phyloP scores from a whole-genome alignment of 2,888 invertebrate species.

The Ditula angustiorana region DNA sequence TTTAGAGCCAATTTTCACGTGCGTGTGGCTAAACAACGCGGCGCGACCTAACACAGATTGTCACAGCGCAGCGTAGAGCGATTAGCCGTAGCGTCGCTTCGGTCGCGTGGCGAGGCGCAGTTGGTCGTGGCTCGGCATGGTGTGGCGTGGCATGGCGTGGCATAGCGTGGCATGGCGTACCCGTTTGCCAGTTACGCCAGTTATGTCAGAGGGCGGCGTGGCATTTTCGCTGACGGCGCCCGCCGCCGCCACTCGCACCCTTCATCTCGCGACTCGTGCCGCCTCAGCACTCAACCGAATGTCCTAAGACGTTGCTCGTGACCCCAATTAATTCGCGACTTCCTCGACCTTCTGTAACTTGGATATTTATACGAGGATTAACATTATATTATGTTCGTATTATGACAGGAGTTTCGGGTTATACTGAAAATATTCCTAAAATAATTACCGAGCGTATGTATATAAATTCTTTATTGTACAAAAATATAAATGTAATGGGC shows the following conservation, averaged over 20 bases:
- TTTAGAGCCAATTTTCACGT: too few relatives aligned
- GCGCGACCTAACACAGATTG: too few relatives aligned
- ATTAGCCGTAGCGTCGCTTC: too few relatives aligned
- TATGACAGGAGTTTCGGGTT: neutral
- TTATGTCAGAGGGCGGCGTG: constrained; percentile 42
- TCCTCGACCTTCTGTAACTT: constrained; percentile 9
- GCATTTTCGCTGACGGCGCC: constrained; percentile 58
- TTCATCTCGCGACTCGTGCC: constrained; percentile 56
- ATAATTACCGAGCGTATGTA: neutral
- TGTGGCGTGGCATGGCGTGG: neutral
- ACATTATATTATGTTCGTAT: neutral
- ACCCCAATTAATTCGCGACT: constrained; percentile 56
- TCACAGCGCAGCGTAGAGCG: too few relatives aligned
- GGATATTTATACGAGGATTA: constrained; percentile 16
- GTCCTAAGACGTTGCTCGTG: constrained; percentile 52
- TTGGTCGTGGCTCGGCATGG: neutral
- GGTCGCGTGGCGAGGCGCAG: neutral
- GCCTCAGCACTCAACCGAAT: constrained; percentile 54
- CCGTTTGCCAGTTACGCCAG: constrained; percentile 21
- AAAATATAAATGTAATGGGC: neutral
- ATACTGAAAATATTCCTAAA: neutral
- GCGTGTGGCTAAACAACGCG: too few relatives aligned
- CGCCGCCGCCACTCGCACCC: constrained; percentile 46
- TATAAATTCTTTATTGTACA: too few relatives aligned
- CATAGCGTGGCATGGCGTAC: neutral